phyloP scores from a whole-genome alignment of 2,113 vertebrate species.

The Gymnorhina tibicen region DNA sequence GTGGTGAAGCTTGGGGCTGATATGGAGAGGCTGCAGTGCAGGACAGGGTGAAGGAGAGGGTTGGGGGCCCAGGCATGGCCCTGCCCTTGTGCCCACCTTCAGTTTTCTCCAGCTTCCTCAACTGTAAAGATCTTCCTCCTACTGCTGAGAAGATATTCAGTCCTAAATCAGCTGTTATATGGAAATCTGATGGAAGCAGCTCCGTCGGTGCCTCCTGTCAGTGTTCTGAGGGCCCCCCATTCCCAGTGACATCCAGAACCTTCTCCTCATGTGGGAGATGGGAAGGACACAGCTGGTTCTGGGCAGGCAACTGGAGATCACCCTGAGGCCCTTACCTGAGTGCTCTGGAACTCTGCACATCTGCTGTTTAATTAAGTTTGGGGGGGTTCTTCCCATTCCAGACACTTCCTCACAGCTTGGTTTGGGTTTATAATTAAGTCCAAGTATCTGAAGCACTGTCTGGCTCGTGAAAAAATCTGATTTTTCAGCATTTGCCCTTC shows the following conservation, averaged over 20 bases:
- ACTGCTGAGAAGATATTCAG: rapidly evolving
- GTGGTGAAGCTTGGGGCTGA: rapidly evolving
- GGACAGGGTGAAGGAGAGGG: not conserved
- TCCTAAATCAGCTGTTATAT: rapidly evolving
- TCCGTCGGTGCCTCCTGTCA: rapidly evolving
- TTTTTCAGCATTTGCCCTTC: constrained; percentile 47
- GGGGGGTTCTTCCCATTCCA: not conserved
- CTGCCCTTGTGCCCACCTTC: not conserved
- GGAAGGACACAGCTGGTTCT: not conserved
- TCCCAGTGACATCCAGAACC: not conserved
- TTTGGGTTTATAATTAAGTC: not conserved
- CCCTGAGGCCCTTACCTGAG: not conserved
- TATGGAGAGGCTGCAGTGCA: rapidly evolving
- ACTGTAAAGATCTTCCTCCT: not conserved
- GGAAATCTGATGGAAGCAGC: not conserved
- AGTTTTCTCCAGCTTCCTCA: not conserved
- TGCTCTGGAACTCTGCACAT: not conserved
- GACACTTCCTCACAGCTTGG: not conserved
- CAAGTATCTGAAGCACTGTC: constrained; percentile 25
- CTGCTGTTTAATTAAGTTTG: not conserved
- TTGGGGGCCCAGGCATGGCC: not conserved
- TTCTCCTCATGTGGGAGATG: not conserved
- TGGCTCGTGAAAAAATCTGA: constrained; percentile 45
- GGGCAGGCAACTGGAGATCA: not conserved
- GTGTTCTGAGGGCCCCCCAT: rapidly evolving